Percentiles rank a stretch among this genome's conserved stretches.
Conservation (phyloP, 2,797 vertebrate species). For the Morus bassanus region DNA sequence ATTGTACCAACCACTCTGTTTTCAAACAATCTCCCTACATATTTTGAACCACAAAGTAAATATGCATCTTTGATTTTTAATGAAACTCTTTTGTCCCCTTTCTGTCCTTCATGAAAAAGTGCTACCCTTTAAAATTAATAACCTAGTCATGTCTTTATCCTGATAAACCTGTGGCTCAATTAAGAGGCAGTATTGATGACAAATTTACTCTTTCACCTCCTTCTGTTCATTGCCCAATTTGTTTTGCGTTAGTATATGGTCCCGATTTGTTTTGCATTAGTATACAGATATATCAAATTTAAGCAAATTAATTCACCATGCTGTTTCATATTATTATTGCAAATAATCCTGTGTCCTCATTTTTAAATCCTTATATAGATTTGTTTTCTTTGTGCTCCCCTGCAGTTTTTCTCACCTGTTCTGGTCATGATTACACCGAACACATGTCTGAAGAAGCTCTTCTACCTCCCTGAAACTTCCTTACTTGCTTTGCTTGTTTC, state of each 20-base stretch:
- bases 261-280: background rate
- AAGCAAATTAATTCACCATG: background rate
- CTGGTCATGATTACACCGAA: background rate
- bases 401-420: background rate
- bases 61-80: background rate
- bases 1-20: background rate
- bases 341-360: background rate
- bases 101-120: background rate
- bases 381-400: background rate
- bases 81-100: background rate
- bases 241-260: background rate
- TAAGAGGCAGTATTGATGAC: background rate
- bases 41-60: background rate
- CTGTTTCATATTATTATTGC: background rate
- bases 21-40: background rate
- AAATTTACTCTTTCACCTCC: background rate
- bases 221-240: background rate
- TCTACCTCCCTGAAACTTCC: background rate
- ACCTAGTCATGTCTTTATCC: background rate
- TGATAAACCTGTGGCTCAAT: background rate
- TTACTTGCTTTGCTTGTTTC: background rate
- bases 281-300: background rate
- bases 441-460: background rate
- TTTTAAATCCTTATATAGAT: background rate
- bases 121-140: background rate